These are phyloP conservation scores for Agrenia bidenticulata DNA, from an alignment of 2,888 invertebrate genomes.

Conservation along the genomic window DNA sequence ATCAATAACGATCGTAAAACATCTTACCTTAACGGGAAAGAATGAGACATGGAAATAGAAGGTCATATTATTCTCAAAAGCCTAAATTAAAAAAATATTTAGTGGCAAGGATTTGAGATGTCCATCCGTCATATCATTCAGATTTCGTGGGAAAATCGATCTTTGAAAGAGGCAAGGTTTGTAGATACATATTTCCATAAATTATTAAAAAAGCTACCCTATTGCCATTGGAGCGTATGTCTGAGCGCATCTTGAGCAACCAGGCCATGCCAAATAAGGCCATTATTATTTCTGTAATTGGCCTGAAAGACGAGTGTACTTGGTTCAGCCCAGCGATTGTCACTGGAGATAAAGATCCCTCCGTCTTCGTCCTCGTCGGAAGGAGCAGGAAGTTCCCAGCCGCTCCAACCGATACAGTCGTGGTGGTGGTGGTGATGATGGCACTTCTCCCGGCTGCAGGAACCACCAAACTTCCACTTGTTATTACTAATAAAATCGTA, in stretches of 20 bases:
- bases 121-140: too few species aligned
- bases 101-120: too few species aligned
- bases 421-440: conserved; percentile 17
- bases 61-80: too few species aligned
- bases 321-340: neutral
- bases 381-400: too few species aligned
- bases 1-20: too few species aligned
- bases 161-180: conserved; percentile 1
- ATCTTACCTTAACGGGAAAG: too few species aligned
- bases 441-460: neutral
- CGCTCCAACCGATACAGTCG: neutral
- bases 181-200: neutral
- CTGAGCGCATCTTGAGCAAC: conserved; percentile 77
- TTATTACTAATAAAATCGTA: conserved; percentile 12
- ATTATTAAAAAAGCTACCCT: conserved; percentile 35
- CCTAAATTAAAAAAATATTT: too few species aligned
- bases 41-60: too few species aligned
- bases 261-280: conserved; percentile 84
- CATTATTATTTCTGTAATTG: conserved; percentile 59
- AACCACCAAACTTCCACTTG: conserved; percentile 5
- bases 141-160: neutral
- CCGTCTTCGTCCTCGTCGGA: neutral
- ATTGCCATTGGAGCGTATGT: conserved; percentile 62
- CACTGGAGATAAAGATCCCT: conserved; percentile 6
- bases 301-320: conserved; percentile 27